Evolutionary conservation across 2,888 invertebrate genomes (phyloP), one percentile per base, ranked within the genome.

Genomic region (Plagodis pulveraria): DNA sequence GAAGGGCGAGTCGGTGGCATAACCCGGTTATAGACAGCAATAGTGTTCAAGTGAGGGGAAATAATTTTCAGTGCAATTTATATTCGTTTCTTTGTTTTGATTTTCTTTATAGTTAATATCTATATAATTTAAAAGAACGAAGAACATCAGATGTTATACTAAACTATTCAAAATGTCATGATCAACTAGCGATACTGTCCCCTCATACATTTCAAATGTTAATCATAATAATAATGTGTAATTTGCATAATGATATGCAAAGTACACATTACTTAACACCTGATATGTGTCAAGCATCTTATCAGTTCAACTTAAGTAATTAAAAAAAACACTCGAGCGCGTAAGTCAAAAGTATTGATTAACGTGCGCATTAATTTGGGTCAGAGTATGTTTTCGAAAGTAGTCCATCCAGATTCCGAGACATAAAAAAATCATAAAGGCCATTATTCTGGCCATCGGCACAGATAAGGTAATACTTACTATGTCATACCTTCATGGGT

Each of bases 341-440:
- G 60, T 59, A 64, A 62, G 60, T 50, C 65, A 58, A 65, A 59
- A 62, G 50, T 69, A 76, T 71, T 72, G 73, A 73, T 70, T 74
- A 70, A 77, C 69, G 70, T 73, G 66, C 38, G 52, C 65, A 66
- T 58, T 69, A 72, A 86, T 83, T 86, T 85, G 72, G 87, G 86
- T 86, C 85, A 81, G 70, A 69, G 65, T 74, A 72, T 38, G 74
- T 76, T 84, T 89, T 88, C 77, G 90, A 89, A 89, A 89, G 90
- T 87, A 83, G 86, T 87, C 78, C 84, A 86, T 86, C 86, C 78
- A 88, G 89, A 84, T 87, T 82, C 81, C 82, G 72, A 59, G 70
- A 69, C 76, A 67, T 70, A 73, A 82, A 76, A 81, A 81, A 80
- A 59, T 44, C 45, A 83, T 77, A 82, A 85, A 87, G 86, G 87